A percentile compares a stretch with the other conserved stretches of the same genome.
Evolutionary conservation across 2,888 invertebrate species (phyloP).

Genomic region (Liposcelis brunnea): DNA sequence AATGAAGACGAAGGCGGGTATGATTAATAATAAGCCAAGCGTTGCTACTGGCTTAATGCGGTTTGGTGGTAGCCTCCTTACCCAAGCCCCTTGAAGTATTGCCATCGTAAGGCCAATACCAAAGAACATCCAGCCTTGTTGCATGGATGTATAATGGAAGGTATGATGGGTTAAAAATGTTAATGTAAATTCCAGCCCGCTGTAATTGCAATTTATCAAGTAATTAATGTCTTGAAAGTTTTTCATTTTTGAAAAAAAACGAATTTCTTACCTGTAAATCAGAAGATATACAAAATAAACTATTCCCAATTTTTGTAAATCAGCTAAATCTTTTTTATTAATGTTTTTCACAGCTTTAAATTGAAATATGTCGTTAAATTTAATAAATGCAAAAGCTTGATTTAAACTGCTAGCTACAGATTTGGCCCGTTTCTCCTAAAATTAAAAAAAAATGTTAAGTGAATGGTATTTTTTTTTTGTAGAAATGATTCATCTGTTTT

Average conservation of each 20-base stretch:
- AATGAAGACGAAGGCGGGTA: conserved; percentile 72
- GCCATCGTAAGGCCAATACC: conserved; percentile 88
- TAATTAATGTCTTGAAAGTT: too few relatives aligned
- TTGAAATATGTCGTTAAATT: conserved; percentile 37
- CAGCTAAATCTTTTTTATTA: conserved; percentile 36
- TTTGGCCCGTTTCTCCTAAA: conserved; percentile 50
- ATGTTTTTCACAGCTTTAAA: conserved; percentile 52
- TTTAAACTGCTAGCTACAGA: conserved; percentile 45
- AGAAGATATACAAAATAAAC: conserved; percentile 85
- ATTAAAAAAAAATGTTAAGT: conserved; percentile 19
- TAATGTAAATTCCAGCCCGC: conserved; percentile 91
- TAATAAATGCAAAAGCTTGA: conserved; percentile 45
- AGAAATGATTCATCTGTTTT: conserved; percentile 20
- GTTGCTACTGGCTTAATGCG: conserved; percentile 54
- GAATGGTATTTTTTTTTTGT: too few relatives aligned
- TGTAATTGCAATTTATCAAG: too few relatives aligned
- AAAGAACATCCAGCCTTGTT: conserved; percentile 96
- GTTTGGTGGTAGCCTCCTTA: conserved; percentile 56
- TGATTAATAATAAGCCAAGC: conserved; percentile 62
- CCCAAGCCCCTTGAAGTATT: conserved; percentile 72
- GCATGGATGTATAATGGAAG: conserved; percentile 81
- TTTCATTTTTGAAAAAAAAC: neutral
- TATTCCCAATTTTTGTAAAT: conserved; percentile 48
- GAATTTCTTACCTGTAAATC: conserved; percentile 37
- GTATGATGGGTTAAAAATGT: conserved; percentile 90